phyloP scores from a whole-genome alignment of 2,113 vertebrate species.

The Anolis sagrei region DNA sequence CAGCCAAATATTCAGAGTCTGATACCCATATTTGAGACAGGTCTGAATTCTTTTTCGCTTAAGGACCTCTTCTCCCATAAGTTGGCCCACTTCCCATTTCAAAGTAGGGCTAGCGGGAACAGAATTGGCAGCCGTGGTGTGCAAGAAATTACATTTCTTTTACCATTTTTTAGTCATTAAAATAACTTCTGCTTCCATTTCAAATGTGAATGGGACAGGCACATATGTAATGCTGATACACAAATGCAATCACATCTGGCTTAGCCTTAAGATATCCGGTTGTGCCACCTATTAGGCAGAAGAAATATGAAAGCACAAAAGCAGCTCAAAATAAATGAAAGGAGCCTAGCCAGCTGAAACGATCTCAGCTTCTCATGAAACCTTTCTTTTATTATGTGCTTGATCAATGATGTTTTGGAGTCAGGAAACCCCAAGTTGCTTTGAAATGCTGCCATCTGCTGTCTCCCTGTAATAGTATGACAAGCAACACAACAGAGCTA shows the following conservation, averaged over 20 bases:
- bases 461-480: not conserved
- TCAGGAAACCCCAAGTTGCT: not conserved
- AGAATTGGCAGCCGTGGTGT: not conserved
- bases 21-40: no score
- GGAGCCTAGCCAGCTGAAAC: not conserved
- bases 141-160: not conserved
- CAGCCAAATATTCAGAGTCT: no score
- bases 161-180: not conserved
- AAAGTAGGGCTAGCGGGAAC: not conserved
- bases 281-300: not conserved
- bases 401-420: not conserved
- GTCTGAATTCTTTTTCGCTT: not conserved
- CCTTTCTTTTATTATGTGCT: not conserved
- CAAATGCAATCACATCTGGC: not conserved
- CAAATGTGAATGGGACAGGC: not conserved
- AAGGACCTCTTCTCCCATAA: no score
- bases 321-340: not conserved
- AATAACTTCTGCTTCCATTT: not conserved
- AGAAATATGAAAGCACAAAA: not conserved
- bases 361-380: not conserved
- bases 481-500: not conserved
- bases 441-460: constrained; percentile 35
- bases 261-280: not conserved
- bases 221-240: not conserved
- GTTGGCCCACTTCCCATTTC: not conserved